phyloP scores from a whole-genome alignment of 2,888 invertebrate genomes.

The Tinea pellionella region DNA sequence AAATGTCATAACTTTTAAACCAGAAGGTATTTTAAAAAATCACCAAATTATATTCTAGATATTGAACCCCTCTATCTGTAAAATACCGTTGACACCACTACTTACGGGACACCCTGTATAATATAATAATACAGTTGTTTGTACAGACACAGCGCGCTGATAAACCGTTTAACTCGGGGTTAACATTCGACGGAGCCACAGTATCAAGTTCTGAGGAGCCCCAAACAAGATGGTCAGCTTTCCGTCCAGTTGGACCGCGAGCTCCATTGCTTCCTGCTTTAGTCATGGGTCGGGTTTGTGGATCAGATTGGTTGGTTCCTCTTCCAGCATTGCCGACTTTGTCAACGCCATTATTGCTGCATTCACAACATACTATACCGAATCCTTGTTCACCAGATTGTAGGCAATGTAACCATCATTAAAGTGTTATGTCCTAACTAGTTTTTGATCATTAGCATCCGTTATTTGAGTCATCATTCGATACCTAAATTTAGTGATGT shows the following conservation, averaged over 20 bases:
- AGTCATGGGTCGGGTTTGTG: slow-evolving; percentile 63
- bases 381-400: slow-evolving; percentile 53
- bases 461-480: no score
- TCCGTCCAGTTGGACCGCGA: slow-evolving; percentile 57
- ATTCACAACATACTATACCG: slow-evolving; percentile 36
- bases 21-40: no score
- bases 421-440: no score
- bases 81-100: no score
- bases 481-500: background rate
- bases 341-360: slow-evolving; percentile 43
- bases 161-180: slow-evolving; percentile 28
- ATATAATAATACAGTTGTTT: background rate
- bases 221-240: slow-evolving; percentile 48
- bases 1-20: no score
- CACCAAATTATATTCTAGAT: no score
- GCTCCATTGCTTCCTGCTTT: slow-evolving; percentile 50
- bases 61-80: no score
- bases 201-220: slow-evolving; percentile 48
- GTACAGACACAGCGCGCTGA: slow-evolving; percentile 39
- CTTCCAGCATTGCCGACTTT: slow-evolving; percentile 51
- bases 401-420: slow-evolving; percentile 54
- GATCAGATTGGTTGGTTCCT: slow-evolving; percentile 62
- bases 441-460: no score
- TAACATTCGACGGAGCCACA: slow-evolving; percentile 35
- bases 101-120: no score